A percentile compares a stretch with the other conserved stretches of the same genome.
Conservation (phyloP, 2,797 vertebrate species). For the Acropternis orthonyx region DNA sequence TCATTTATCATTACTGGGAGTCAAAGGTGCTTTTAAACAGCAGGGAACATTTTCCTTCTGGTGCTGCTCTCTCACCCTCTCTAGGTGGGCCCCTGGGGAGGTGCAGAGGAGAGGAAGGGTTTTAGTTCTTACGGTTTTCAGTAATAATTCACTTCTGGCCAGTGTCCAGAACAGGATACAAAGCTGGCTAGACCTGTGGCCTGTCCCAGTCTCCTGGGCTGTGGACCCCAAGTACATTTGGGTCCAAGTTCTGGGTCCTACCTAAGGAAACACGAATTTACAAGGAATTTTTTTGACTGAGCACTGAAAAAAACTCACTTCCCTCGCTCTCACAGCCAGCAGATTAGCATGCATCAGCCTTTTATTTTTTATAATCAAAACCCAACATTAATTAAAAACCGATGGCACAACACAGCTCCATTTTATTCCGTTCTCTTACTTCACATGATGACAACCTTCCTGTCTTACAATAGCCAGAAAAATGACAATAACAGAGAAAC, state of each 20-base stretch:
- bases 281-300: neutral
- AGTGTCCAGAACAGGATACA: neutral
- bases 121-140: neutral
- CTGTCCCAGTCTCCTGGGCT: neutral
- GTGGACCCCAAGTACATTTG: neutral
- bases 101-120: neutral
- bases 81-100: neutral
- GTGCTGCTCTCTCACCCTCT: neutral
- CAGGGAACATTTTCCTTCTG: neutral
- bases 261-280: neutral
- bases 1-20: neutral
- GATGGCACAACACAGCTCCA: conserved; percentile 1
- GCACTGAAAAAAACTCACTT: conserved; percentile 18
- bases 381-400: neutral
- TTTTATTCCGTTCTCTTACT: neutral
- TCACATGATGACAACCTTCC: neutral
- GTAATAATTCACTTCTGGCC: neutral
- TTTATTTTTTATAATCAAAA: neutral
- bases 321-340: neutral
- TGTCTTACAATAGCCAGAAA: neutral
- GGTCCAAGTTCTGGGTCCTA: neutral
- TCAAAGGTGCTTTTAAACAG: conserved; percentile 35
- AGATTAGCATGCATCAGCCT: neutral
- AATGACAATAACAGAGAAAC: neutral
- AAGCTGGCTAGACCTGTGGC: neutral